phyloP scores from a whole-genome alignment of 2,888 invertebrate genomes.

The Drosophila picticornis region DNA sequence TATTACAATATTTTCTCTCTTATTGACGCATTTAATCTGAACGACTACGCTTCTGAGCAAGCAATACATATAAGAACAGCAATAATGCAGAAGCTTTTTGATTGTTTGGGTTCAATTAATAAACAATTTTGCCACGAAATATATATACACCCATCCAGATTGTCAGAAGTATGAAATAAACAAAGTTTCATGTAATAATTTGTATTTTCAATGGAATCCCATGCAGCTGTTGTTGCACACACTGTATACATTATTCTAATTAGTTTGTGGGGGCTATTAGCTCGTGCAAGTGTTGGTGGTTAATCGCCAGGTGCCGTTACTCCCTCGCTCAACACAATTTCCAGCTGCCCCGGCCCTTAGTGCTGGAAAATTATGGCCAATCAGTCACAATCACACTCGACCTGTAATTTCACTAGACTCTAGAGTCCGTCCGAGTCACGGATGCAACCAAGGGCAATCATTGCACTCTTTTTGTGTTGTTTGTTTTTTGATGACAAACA shows the following conservation, averaged over 20 bases:
- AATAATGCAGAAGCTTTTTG: not conserved
- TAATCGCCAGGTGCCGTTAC: conserved; percentile 27
- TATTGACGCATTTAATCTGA: not conserved
- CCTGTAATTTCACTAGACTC: conserved; percentile 8
- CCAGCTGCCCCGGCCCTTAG: conserved; percentile 3
- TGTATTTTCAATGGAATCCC: conserved; percentile 18
- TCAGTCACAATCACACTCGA: not conserved
- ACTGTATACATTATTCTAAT: conserved; percentile 10
- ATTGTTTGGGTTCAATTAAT: not conserved
- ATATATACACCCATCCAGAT: not conserved
- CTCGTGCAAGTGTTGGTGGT: conserved; percentile 7
- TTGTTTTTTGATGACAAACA: not conserved
- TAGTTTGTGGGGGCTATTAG: conserved; percentile 4
- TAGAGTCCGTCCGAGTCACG: conserved; percentile 4
- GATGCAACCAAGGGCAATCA: conserved; percentile 9
- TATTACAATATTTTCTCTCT: not conserved
- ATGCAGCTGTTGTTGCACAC: conserved; percentile 29
- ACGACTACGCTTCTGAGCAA: not conserved
- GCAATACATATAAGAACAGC: not conserved
- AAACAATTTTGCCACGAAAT: not conserved
- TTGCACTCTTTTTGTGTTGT: not conserved
- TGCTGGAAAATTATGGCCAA: conserved; percentile 40
- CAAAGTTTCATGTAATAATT: not conserved
- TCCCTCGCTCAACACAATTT: conserved; percentile 39
- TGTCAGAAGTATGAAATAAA: not conserved